Evolutionary conservation across 2,797 vertebrate species (phyloP).

Genomic region (Sphenopsis melanotis): DNA sequence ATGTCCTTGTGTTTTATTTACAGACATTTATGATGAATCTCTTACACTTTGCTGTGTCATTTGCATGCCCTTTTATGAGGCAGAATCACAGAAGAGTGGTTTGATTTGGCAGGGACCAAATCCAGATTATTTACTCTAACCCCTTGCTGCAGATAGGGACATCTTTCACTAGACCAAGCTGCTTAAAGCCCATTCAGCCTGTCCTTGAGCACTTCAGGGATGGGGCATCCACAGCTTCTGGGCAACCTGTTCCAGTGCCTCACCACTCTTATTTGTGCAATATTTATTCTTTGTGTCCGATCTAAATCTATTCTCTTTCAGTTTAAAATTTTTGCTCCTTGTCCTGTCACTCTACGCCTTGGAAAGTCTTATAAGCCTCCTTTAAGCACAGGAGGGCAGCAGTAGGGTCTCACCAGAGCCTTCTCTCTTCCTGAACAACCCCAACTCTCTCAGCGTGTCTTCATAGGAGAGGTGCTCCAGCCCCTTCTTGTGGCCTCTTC

Average conservation of each 20-base stretch:
- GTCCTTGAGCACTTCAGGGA: neutral
- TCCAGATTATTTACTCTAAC: neutral
- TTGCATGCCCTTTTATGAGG: neutral
- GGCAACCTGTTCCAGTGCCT: neutral
- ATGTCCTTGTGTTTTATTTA: neutral
- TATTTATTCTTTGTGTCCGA: neutral
- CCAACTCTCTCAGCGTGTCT: neutral
- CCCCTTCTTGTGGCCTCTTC: neutral
- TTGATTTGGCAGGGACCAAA: neutral
- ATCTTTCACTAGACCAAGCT: neutral
- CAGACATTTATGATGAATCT: neutral
- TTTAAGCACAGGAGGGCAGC: neutral
- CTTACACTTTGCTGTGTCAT: neutral
- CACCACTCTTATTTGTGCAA: neutral
- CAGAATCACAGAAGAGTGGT: neutral
- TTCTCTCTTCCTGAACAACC: neutral
- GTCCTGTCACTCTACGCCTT: neutral
- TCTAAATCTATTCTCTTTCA: neutral
- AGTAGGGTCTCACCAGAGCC: accelerated
- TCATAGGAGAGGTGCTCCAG: accelerated
- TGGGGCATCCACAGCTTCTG: neutral
- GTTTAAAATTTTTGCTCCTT: neutral
- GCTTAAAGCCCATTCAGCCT: neutral
- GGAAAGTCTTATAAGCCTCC: neutral
- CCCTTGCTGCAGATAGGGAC: neutral